A percentile compares a stretch with the other conserved stretches of the same genome.
phyloP scores from a whole-genome alignment of 2,888 invertebrate species.

The Abrostola triplasia region DNA sequence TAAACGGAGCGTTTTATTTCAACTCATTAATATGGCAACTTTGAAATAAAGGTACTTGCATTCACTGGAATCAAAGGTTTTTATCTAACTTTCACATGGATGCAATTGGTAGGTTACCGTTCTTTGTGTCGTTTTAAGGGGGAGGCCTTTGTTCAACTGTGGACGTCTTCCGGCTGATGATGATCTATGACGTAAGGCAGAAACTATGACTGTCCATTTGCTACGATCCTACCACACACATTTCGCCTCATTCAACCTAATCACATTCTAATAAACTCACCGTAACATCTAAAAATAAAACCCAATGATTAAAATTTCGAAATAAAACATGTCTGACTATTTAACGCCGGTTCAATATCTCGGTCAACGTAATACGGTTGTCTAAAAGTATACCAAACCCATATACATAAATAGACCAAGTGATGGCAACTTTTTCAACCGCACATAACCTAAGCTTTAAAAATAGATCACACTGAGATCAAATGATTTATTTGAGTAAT shows the following conservation, averaged over 20 bases:
- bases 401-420: slow-evolving; percentile 45
- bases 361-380: slow-evolving; percentile 35
- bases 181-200: too few relatives aligned
- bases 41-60: too few relatives aligned
- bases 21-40: not conserved
- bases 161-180: too few relatives aligned
- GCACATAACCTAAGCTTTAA: slow-evolving; percentile 53
- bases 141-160: too few relatives aligned
- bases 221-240: too few relatives aligned
- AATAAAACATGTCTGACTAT: not conserved
- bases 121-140: too few relatives aligned
- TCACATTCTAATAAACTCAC: too few relatives aligned
- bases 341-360: slow-evolving; percentile 15
- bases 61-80: too few relatives aligned
- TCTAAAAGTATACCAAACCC: slow-evolving; percentile 40
- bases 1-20: slow-evolving; percentile 12
- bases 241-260: too few relatives aligned
- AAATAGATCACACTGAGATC: slow-evolving; percentile 64
- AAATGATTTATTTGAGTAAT: slow-evolving; percentile 82
- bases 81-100: too few relatives aligned
- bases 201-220: too few relatives aligned
- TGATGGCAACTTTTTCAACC: slow-evolving; percentile 44
- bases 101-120: too few relatives aligned
- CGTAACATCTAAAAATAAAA: not conserved
- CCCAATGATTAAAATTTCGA: not conserved